These are phyloP conservation scores for Melipona quadrifasciata DNA, from an alignment of 1,140 invertebrate species.

Conservation along the genomic window DNA sequence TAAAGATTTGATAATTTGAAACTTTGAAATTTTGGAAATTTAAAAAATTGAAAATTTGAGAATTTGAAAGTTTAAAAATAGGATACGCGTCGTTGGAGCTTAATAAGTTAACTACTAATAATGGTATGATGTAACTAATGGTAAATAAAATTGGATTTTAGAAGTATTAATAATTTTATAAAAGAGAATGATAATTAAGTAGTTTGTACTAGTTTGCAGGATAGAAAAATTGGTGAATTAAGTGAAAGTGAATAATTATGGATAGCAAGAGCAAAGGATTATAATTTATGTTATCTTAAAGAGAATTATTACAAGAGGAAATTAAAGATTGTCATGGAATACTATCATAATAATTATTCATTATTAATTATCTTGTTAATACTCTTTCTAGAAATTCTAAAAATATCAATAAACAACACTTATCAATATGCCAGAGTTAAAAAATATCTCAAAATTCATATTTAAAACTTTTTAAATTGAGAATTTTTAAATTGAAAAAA, in stretches of 20 bases:
- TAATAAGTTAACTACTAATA: background rate
- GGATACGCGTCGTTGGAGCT: background rate
- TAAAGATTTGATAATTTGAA: background rate
- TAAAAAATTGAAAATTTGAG: background rate
- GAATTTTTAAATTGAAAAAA: background rate
- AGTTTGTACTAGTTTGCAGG: background rate
- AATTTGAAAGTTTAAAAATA: background rate
- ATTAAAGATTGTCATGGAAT: background rate
- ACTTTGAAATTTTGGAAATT: background rate
- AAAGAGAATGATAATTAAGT: background rate
- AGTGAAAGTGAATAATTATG: background rate
- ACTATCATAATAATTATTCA: background rate
- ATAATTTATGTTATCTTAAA: background rate
- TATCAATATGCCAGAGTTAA: background rate
- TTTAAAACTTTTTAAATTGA: background rate
- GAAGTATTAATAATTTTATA: background rate
- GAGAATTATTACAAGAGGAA: background rate
- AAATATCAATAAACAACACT: too few relatives aligned
- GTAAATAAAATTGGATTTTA: background rate
- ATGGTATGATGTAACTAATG: too few relatives aligned
- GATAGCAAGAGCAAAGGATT: background rate
- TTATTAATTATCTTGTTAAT: background rate
- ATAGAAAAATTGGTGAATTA: background rate
- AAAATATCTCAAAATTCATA: background rate
- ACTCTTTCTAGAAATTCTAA: background rate